Evolutionary conservation across 2,888 invertebrate genomes (phyloP).

Genomic region (Lycia hirtaria): DNA sequence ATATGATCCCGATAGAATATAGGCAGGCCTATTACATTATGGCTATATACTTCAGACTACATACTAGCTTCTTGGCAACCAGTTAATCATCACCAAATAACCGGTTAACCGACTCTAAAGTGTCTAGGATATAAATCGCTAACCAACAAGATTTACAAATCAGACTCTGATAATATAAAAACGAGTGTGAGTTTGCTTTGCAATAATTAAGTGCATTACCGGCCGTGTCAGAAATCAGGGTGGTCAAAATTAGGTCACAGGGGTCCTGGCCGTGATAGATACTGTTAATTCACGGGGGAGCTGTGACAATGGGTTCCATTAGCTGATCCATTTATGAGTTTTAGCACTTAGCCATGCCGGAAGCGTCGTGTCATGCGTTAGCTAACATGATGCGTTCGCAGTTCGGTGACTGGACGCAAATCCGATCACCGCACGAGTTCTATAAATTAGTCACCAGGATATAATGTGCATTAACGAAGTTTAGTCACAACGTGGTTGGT

Average conservation of each 20-base stretch:
- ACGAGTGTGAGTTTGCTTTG: neutral
- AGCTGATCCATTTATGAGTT: constrained; percentile 47
- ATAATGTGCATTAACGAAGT: constrained; percentile 20
- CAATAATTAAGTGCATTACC: constrained; percentile 28
- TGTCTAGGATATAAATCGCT: no score
- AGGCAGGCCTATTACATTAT: no score
- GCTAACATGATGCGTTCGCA: constrained; percentile 18
- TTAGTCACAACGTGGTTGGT: constrained; percentile 33
- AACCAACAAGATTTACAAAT: no score
- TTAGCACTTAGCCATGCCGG: constrained; percentile 37
- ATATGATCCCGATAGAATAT: no score
- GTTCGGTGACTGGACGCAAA: constrained; percentile 20
- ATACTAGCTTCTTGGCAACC: no score
- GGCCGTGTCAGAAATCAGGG: constrained; percentile 30
- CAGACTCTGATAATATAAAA: neutral
- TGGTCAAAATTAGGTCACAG: constrained; percentile 48
- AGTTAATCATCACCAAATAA: no score
- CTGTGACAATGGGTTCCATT: constrained; percentile 48
- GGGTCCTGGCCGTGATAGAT: constrained; percentile 34
- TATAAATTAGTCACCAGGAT: constrained; percentile 35
- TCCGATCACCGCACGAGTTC: constrained; percentile 12
- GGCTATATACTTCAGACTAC: no score
- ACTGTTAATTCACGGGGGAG: constrained; percentile 44
- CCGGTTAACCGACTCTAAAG: no score
- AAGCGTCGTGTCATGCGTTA: constrained; percentile 31